Conservation (phyloP, 2,113 vertebrate species). For the Heterochromis multidens region DNA sequence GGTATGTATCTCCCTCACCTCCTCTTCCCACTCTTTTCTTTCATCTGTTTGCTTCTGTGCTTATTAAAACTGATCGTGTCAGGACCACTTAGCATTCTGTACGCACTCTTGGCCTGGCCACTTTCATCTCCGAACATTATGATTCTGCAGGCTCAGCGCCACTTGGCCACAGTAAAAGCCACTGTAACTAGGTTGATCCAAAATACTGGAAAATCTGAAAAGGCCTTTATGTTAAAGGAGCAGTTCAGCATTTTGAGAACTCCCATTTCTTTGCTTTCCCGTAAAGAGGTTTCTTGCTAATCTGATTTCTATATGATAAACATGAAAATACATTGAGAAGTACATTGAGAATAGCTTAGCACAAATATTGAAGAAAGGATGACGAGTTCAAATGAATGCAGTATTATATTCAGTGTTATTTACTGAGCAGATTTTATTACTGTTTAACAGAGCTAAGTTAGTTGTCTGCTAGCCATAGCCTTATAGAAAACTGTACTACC, state of each 20-base stretch:
- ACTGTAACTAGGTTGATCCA: not conserved
- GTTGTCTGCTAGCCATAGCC: not conserved
- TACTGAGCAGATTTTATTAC: not conserved
- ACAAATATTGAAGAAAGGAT: not conserved
- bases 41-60: not conserved
- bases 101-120: not conserved
- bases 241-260: no score
- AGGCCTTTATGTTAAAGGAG: not conserved
- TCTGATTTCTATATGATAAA: not conserved
- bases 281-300: not conserved
- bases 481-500: not conserved
- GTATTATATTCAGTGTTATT: not conserved
- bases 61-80: not conserved
- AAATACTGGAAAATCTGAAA: not conserved
- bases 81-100: not conserved
- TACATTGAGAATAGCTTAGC: not conserved
- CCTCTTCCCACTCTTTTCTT: not conserved
- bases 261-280: not conserved
- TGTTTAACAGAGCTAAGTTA: not conserved
- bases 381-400: not conserved
- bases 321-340: not conserved
- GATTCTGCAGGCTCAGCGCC: not conserved
- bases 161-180: not conserved
- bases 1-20: not conserved
- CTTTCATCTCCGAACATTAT: not conserved